Evolutionary conservation across 2,888 invertebrate genomes (phyloP).

Genomic region (Agriotes lineatus): DNA sequence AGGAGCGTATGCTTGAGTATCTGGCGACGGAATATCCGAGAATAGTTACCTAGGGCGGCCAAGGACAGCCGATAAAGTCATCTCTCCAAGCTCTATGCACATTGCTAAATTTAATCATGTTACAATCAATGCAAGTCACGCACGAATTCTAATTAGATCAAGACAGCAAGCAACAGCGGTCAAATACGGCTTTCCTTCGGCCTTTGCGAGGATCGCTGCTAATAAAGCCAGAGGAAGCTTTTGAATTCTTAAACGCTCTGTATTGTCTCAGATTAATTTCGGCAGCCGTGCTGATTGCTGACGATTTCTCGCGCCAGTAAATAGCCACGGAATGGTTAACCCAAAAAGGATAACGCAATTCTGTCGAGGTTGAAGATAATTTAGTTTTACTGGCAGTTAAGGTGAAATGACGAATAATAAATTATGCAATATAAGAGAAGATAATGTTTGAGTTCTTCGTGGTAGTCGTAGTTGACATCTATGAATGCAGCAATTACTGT

Average conservation of each 20-base stretch:
- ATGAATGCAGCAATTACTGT: no score
- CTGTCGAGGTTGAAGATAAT: no score
- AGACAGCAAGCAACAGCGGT: slow-evolving; percentile 33
- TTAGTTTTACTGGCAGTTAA: no score
- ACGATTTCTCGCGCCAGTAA: not conserved
- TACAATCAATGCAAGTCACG: slow-evolving; percentile 31
- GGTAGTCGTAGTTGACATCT: no score
- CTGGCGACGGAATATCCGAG: no score
- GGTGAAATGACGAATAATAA: no score
- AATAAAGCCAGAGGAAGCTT: not conserved
- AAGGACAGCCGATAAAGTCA: slow-evolving; percentile 5
- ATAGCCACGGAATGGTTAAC: no score
- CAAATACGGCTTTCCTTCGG: slow-evolving; percentile 2
- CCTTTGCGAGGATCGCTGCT: not conserved
- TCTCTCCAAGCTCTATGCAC: slow-evolving; percentile 11
- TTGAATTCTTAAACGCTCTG: slow-evolving; percentile 1
- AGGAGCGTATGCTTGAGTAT: no score
- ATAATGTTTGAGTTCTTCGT: no score
- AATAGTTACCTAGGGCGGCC: not conserved
- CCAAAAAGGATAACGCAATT: no score
- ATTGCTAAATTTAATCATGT: slow-evolving; percentile 24
- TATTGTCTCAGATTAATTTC: not conserved
- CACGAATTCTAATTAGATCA: slow-evolving; percentile 32
- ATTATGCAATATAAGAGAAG: no score
- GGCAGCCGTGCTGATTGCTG: not conserved